These are phyloP conservation scores for Leptothorax acervorum DNA, from an alignment of 2,888 invertebrate species.

Conservation along the genomic window DNA sequence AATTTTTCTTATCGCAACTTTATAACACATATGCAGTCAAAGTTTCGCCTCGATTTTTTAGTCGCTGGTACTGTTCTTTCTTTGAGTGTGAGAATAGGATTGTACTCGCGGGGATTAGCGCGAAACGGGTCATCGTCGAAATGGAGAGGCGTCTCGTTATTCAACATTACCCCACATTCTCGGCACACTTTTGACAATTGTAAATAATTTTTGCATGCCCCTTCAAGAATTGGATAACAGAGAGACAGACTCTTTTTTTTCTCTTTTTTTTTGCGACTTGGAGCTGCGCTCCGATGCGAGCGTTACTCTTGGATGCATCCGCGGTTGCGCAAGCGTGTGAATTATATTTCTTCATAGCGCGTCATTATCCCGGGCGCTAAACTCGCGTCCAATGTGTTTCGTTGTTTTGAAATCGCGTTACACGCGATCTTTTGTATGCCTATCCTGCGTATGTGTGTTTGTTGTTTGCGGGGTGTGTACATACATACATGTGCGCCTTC, in stretches of 20 bases:
- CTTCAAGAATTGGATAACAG: background rate
- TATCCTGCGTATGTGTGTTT: background rate
- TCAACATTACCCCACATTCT: background rate
- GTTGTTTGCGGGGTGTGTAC: background rate
- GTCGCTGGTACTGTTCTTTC: background rate
- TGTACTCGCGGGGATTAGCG: background rate
- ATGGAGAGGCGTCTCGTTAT: background rate
- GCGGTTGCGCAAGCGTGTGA: constrained; percentile 38
- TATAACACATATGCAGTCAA: background rate
- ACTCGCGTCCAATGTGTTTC: constrained; percentile 22
- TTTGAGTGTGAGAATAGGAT: background rate
- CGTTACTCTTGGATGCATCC: constrained; percentile 42
- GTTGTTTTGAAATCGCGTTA: constrained; percentile 39
- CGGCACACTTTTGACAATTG: background rate
- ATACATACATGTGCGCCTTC: background rate
- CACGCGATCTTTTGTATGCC: constrained; percentile 7
- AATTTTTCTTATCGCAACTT: background rate
- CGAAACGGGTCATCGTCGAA: background rate
- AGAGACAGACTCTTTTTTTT: background rate
- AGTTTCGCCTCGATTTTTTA: background rate
- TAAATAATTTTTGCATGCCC: background rate
- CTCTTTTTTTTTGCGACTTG: background rate
- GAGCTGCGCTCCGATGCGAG: background rate
- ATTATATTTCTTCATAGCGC: constrained; percentile 45
- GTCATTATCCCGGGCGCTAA: constrained; percentile 39